phyloP scores from a whole-genome alignment of 2,113 vertebrate species.

The Neopipo cinnamomea region DNA sequence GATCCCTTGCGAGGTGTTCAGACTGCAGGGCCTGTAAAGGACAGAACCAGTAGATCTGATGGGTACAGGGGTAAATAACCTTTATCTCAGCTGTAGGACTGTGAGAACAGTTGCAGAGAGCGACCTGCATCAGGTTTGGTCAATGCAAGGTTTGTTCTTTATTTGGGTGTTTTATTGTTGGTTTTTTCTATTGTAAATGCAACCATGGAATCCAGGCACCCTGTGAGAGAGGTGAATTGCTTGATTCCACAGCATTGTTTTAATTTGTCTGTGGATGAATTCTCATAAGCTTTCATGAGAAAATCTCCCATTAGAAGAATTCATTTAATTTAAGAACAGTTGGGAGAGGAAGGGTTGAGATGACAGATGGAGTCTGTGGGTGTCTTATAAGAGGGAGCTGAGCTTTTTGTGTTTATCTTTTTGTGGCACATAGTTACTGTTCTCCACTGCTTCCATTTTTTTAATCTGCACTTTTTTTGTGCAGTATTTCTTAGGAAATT shows the following conservation, averaged over 20 bases:
- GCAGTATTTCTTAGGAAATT: constrained; percentile 53
- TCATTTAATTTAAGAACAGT: constrained; percentile 78
- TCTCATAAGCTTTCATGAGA: constrained; percentile 75
- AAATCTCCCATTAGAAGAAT: constrained; percentile 74
- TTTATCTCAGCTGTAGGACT: background rate
- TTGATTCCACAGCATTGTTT: constrained; percentile 69
- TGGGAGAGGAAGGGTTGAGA: constrained; percentile 79
- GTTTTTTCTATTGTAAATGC: constrained; percentile 22
- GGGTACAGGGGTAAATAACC: background rate
- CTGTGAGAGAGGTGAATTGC: constrained; percentile 46
- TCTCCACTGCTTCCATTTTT: constrained; percentile 19
- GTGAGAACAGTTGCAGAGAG: background rate
- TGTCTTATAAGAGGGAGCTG: constrained; percentile 72
- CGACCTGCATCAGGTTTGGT: fast-evolving
- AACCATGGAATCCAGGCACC: background rate
- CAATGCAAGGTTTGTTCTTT: background rate
- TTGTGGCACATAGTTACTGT: background rate
- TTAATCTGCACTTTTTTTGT: constrained; percentile 35
- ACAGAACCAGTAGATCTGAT: background rate
- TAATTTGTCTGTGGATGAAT: constrained; percentile 74
- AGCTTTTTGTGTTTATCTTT: constrained; percentile 62
- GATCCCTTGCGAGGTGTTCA: background rate
- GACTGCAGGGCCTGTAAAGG: background rate
- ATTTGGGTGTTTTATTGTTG: background rate
- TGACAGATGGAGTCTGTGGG: constrained; percentile 78